phyloP scores from a whole-genome alignment of 2,797 vertebrate genomes.

The Austrolebias charrua region DNA sequence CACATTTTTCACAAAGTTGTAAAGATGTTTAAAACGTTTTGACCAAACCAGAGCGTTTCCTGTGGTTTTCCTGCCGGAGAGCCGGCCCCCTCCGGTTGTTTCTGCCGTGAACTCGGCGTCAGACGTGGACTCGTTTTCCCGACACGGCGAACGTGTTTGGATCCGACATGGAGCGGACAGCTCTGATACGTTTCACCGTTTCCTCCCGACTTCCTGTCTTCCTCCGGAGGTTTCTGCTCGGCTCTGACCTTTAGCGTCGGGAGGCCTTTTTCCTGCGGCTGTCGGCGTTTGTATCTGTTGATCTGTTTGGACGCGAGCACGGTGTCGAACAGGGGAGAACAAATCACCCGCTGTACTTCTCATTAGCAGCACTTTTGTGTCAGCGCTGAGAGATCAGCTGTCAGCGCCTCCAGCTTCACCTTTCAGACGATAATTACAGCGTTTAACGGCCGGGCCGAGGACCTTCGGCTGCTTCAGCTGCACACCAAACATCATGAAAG shows the following conservation, averaged over 20 bases:
- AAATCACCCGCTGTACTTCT: constrained; percentile 74
- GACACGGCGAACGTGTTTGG: too few species aligned
- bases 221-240: constrained; percentile 66
- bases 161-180: not conserved
- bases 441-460: constrained; percentile 43
- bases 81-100: too few species aligned
- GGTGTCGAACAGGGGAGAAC: constrained; percentile 67
- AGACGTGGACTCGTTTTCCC: too few species aligned
- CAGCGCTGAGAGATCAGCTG: constrained; percentile 67
- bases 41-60: too few species aligned
- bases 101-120: too few species aligned
- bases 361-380: constrained; percentile 74
- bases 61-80: too few species aligned
- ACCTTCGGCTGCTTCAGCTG: too few species aligned
- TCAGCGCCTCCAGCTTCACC: constrained; percentile 67
- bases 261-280: too few species aligned
- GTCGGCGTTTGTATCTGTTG: constrained; percentile 36
- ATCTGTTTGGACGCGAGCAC: constrained; percentile 31
- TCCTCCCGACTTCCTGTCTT: constrained; percentile 59
- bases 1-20: too few species aligned
- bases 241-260: constrained; percentile 73
- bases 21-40: too few species aligned
- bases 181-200: constrained; percentile 52
- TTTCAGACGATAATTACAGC: constrained; percentile 67
- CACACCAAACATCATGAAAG: too few species aligned